Conservation (phyloP, 2,888 invertebrate genomes). For the Conus canariensis region DNA sequence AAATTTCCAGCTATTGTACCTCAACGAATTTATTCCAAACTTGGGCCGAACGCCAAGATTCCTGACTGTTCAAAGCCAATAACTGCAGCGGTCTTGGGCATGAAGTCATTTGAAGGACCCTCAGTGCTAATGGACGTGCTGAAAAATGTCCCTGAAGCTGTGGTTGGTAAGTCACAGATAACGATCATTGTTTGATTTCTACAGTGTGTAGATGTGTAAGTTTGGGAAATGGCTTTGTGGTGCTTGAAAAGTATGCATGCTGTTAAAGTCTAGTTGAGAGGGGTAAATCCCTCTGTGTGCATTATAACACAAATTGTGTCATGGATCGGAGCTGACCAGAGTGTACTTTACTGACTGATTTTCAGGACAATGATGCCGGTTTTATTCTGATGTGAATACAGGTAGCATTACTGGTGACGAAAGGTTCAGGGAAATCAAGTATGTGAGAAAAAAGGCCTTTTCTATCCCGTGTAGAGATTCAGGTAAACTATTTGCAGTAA, state of each 20-base stretch:
- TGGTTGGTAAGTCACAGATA: constrained; percentile 27
- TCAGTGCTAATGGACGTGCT: constrained; percentile 24
- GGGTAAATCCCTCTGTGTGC: too few species aligned
- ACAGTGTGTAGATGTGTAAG: too few species aligned
- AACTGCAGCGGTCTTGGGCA: not conserved
- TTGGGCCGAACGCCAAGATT: constrained; percentile 29
- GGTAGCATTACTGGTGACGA: too few species aligned
- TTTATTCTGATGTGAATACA: too few species aligned
- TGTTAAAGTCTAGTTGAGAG: too few species aligned
- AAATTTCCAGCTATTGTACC: constrained; percentile 57
- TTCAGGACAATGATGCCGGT: too few species aligned
- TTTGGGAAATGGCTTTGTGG: too few species aligned
- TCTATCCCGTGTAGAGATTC: not conserved
- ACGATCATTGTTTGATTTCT: too few species aligned
- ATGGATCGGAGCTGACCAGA: too few species aligned
- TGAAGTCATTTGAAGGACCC: not conserved
- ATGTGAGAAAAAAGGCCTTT: not conserved
- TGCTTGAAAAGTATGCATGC: too few species aligned
- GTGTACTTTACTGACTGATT: too few species aligned
- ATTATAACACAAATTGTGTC: too few species aligned
- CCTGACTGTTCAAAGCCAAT: not conserved
- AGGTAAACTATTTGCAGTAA: not conserved
- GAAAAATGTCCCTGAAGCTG: constrained; percentile 25
- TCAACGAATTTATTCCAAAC: not conserved
- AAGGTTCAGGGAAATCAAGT: not conserved